Conservation (phyloP, 1,140 invertebrate genomes). For the Drosophila sulfurigaster region DNA sequence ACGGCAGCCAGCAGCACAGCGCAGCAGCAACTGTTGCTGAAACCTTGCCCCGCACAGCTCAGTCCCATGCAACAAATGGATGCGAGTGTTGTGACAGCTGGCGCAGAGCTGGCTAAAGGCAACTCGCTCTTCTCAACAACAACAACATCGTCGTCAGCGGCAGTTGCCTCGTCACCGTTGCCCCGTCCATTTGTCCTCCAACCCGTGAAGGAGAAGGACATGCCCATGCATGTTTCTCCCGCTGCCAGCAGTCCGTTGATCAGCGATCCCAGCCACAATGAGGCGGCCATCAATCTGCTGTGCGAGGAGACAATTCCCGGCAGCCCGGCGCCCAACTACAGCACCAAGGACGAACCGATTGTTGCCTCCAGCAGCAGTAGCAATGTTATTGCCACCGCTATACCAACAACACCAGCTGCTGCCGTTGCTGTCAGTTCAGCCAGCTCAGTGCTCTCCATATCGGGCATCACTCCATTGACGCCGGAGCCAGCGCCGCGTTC, state of each 20-base stretch:
- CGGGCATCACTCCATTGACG: conserved; percentile 50
- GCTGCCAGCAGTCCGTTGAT: conserved; percentile 59
- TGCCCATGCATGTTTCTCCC: conserved; percentile 41
- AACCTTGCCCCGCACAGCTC: conserved; percentile 37
- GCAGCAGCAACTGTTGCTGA: conserved; percentile 34
- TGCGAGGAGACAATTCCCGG: conserved; percentile 96
- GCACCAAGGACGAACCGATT: conserved; percentile 80
- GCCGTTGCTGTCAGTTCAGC: not conserved
- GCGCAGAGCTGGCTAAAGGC: not conserved
- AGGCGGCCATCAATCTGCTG: conserved; percentile 88
- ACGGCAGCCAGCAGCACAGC: not conserved
- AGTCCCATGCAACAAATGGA: conserved; percentile 19
- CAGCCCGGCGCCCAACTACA: conserved; percentile 90
- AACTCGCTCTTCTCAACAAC: conserved; percentile 4
- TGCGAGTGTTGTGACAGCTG: not conserved
- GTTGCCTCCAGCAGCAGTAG: not conserved
- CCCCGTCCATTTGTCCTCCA: conserved; percentile 54
- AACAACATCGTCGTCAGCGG: conserved; percentile 6
- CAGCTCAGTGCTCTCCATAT: conserved; percentile 33
- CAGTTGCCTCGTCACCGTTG: conserved; percentile 4
- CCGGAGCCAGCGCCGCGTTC: conserved; percentile 39
- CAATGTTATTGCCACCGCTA: not conserved
- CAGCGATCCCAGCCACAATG: conserved; percentile 76
- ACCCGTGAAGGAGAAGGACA: conserved; percentile 53
- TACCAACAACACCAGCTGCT: not conserved